Conservation (phyloP, 1,140 invertebrate species). For the Mycetomoellerius zeteki region DNA sequence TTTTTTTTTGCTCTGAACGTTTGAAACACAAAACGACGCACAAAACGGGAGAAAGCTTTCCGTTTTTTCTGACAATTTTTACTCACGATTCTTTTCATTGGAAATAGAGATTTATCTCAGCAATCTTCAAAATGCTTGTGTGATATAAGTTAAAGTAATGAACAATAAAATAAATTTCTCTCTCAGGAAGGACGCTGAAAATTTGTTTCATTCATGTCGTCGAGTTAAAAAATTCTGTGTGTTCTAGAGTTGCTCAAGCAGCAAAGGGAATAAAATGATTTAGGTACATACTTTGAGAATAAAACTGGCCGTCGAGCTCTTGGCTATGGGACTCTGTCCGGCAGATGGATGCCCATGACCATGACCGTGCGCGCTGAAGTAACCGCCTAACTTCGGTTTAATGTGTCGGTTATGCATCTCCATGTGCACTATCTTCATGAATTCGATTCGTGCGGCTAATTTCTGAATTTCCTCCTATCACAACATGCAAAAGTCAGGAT, state of each 20-base stretch:
- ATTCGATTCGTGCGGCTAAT: constrained; percentile 95
- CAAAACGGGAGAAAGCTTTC: too few species aligned
- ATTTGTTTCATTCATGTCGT: background rate
- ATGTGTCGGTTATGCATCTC: constrained; percentile 96
- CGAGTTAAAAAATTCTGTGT: background rate
- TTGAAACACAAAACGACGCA: too few species aligned
- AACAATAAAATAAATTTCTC: background rate
- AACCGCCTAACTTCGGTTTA: constrained; percentile 93
- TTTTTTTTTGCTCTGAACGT: too few species aligned
- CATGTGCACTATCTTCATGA: constrained; percentile 97
- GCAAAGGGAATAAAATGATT: constrained; percentile 2
- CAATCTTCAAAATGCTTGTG: background rate
- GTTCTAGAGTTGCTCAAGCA: background rate
- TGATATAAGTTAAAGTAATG: background rate
- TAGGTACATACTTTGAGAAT: constrained; percentile 80
- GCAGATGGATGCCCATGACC: constrained; percentile 76
- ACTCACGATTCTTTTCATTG: background rate
- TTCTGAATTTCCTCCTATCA: constrained; percentile 95
- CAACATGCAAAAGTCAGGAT: background rate
- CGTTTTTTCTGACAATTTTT: background rate
- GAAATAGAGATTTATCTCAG: background rate
- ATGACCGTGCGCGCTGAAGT: constrained; percentile 88
- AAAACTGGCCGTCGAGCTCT: constrained; percentile 81
- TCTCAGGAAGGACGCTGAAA: background rate
- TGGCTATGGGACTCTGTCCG: constrained; percentile 79